These are phyloP conservation scores for Chascanopsetta lugubris DNA, from an alignment of 2,113 vertebrate species.

Conservation along the genomic window DNA sequence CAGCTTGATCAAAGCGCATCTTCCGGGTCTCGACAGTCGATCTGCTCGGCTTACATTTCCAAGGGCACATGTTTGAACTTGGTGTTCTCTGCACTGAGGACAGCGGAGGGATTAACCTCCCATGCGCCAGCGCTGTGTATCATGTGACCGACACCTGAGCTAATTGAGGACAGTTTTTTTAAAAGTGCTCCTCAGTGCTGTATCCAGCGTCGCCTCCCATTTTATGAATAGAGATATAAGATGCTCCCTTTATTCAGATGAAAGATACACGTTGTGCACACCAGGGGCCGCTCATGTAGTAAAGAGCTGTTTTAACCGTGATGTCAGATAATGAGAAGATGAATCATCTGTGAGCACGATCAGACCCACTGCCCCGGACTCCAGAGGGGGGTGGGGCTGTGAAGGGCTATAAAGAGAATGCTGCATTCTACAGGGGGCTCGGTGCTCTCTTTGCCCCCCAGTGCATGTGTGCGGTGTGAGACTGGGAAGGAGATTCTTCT, in stretches of 20 bases:
- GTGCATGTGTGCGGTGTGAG: slow-evolving; percentile 30
- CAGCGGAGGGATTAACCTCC: neutral
- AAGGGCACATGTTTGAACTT: neutral
- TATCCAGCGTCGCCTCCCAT: neutral
- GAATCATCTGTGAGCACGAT: slow-evolving; percentile 70
- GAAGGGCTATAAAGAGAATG: slow-evolving; percentile 63
- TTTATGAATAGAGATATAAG: neutral
- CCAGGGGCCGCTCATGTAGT: neutral
- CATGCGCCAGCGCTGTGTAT: neutral
- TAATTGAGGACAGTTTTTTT: neutral
- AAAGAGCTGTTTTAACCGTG: slow-evolving; percentile 58
- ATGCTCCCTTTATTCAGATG: slow-evolving; percentile 9
- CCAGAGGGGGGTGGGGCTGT: slow-evolving; percentile 51
- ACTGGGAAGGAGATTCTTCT: slow-evolving; percentile 67
- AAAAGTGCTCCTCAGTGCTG: neutral
- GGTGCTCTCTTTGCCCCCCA: slow-evolving; percentile 21
- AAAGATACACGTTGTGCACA: slow-evolving; percentile 28
- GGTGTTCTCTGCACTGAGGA: neutral
- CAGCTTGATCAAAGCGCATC: neutral
- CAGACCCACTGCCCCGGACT: slow-evolving; percentile 42
- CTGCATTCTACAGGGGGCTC: slow-evolving; percentile 43
- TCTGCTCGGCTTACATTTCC: neutral
- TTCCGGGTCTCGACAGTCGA: neutral
- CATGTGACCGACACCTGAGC: neutral
- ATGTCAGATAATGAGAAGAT: slow-evolving; percentile 77